Evolutionary conservation across 1,140 invertebrate genomes (phyloP), one percentile per base, ranked within the genome.

Genomic region (Coboldia fuscipes): DNA sequence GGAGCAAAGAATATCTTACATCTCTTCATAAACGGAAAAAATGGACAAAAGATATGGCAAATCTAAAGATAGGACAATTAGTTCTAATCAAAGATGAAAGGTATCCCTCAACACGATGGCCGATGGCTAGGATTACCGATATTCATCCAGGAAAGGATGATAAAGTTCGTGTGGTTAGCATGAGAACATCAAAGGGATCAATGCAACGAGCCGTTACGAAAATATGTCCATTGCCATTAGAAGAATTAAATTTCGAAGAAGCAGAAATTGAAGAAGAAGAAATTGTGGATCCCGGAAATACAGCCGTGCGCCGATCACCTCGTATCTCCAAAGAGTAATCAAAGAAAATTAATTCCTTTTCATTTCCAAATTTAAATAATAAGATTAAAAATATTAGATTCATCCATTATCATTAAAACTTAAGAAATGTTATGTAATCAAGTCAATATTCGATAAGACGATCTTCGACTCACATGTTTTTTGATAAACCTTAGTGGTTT

Each of bases 1-100:
- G 46, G 44, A 34, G 36, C 4, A 24, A 39, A 15, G 46, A 53
- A 35, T 53, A 53, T 37, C 32, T 53, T 3, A 34, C 37, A 19
- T 32, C 19, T 12, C 33, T 51, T 14, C 46, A 50, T 35, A 32
- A 41, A 27, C 34, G 46, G 4, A 22, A 12, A 8, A 50, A 50
- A 34, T 50, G 47, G 44, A 38, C 35, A 18, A 28, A 15, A 14
- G 26, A 17, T 14, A 27, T 29, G 16, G 16, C 8, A 10, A 33
- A 42, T 33, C 35, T 39, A 6, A 27, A 33, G 13, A 21, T 39
- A 26, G 40, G 37, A 3, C 27, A 42, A 22, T n/a, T 48, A 13
- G 46, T 45, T 3, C n/a, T 45, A 15, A 34, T 44, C 0, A 33
- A 43, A 19, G 41, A 46, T 23, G 42, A 39, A 29, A 43, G 40